Evolutionary conservation across 2,113 vertebrate species (phyloP), one percentile per base, ranked within the genome.

Genomic region (Phaethon lepturus): DNA sequence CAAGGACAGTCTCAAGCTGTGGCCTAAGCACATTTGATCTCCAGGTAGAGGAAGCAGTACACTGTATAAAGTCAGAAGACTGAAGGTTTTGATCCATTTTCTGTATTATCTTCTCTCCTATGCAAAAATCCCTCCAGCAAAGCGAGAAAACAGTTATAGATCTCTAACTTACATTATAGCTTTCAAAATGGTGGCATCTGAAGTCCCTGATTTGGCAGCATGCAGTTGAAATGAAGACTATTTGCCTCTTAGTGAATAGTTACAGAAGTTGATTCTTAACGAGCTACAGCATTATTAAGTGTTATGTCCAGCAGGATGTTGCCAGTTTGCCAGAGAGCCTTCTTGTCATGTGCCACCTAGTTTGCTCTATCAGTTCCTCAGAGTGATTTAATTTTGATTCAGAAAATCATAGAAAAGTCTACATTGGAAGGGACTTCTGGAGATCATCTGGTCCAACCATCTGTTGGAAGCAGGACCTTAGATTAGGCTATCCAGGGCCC

Each of bases 371-470:
- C 74, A 67, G 45, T 76, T 91, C 60, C 66, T 72, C 90, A 53
- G 72, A 75, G 24, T 69, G 76, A 76, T 91, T 93, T 69, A 91
- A 42, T 59, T 90, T 91, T 42, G 44, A 77, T 90, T 72, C 72
- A 47, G 81, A 94, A 33, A 59, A 85, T 75, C 80, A 86, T 85
- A 92, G 76, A 93, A 85, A 84, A 91, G 35, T 71, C 49, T 85
- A 33, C 25, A 35, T 45, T 82, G 53, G 38, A 75, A 76, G 55
- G 59, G 55, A 76, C 79, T 62, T 83, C 19, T 62, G 42, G 55
- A 90, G 71, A 90, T 68, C 55, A 76, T 55, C 28, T 83, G 55
- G 40, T 83, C 55, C 79, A 69, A 55, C 71, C 28, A 69, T 76
- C 58, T 90, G 40, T 69, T 76, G 68, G 77, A 94, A 64, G 69